Base-by-base conservation (phyloP, 2,113 vertebrate genomes). In the Coregonus clupeaformis region DNA sequence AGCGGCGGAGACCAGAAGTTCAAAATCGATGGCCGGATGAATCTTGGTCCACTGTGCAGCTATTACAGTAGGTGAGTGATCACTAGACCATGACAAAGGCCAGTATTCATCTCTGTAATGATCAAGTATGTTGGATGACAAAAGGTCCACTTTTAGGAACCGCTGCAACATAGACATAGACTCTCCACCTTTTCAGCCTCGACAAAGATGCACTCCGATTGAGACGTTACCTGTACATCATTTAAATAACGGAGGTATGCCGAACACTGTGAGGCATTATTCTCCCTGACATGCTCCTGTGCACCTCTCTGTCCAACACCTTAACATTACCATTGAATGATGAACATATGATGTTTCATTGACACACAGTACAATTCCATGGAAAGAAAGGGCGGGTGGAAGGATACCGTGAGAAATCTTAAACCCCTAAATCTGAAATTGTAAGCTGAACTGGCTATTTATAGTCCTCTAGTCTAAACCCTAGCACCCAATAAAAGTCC, bases 21-120 rank as follows among this genome's bases (percentile, higher is more conserved):
- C 72, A 78, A 83, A 86, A 91, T 80, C 79, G 75, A 74, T 78
- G 67, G 66, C 74, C 67, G 60, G 74, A 49, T 83, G 72, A 71
- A 68, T 83, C 72, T 73, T 1, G 3, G 68, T 72, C 82, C 45
- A 76, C 63, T 83, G 74, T 73, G 80, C 76, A 11, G 30, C 29
- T 67, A 67, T 67, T 67, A 67, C 64, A 80, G 79, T 77, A 85
- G 80, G 82, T 82, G 77, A 83, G 87, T 91, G 88, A 90, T 85
- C 83, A 86, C 68, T 76, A 42, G 74, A 45, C 24, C 66, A 68
- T 71, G 27, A 77, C 77, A 86, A 89, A 87, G 80, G 82, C 73
- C 77, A 80, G 80, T 80, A 77, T 85, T 85, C 77, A 82, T 87
- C 76, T 75, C 69, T 75, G 27, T 84, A 82, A 85, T 86, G 83